Base-by-base conservation (phyloP, 2,113 vertebrate genomes). In the Ochotona curzoniae region DNA sequence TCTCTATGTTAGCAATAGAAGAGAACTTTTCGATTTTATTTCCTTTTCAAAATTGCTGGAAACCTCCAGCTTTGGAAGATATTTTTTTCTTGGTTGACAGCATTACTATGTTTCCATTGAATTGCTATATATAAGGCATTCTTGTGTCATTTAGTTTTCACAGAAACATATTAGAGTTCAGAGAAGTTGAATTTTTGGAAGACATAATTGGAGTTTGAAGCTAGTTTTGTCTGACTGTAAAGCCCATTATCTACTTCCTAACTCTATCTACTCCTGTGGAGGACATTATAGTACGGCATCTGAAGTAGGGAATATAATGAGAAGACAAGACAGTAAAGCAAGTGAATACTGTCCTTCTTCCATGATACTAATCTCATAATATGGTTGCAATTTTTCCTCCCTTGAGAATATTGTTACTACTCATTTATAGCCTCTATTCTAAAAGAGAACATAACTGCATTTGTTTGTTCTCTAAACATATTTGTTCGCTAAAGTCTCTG, bases 141-240 rank as follows among this genome's bases (percentile, higher is more conserved):
- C 18, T 92, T 86, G 23, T 26, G 21, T 64, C 85, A 61, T 32
- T 93, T 75, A 76, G 30, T 87, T 92, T 93, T 83, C 60, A 49
- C 2, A 71, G 9, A 32, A 93, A 47, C 5, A 25, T 8, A 60
- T 5, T 80, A 79, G 80, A 25, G 23, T 73, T 83, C 18, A 87
- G 9, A 61, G 74, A 95, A 82, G 12, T 82, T 44, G 51, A 38
- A 13, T 20, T 70, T 80, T 90, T 76, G n/a, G 49, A 44, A 67
- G 30, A 44, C 26, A 35, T n/a, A 64, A 54, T 3, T 92, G 23
- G 8, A 18, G 57, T 89, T 61, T 86, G 18, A 91, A 91, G 75
- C 76, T 79, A 57, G 13, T 8, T 82, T 23, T 28, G 0, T 83
- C 61, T 83, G 23, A 69, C 38, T 82, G 35, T 6, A 71, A 83